A percentile compares a stretch with the other conserved stretches of the same genome.
Conservation (phyloP, 2,888 invertebrate genomes). For the Spisula subtruncata region DNA sequence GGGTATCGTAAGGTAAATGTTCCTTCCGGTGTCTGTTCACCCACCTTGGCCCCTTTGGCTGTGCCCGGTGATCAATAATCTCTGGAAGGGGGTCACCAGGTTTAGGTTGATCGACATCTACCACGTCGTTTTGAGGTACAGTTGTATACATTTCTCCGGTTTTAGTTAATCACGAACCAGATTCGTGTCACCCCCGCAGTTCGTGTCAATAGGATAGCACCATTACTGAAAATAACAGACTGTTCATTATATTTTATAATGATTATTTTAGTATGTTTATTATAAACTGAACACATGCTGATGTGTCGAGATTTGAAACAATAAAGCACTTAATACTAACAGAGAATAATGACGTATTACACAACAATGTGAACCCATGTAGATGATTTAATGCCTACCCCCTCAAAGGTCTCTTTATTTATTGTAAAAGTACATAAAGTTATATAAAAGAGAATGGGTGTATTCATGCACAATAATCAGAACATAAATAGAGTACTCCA, state of each 20-base stretch:
- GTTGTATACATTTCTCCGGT: constrained; percentile 56
- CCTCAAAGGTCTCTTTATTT: background rate
- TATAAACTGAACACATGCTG: background rate
- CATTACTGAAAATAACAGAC: background rate
- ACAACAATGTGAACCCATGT: background rate
- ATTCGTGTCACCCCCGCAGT: background rate
- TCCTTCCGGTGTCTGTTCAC: constrained; percentile 32
- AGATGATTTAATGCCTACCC: background rate
- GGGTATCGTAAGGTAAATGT: constrained; percentile 58
- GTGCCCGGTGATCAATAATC: constrained; percentile 58
- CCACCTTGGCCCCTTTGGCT: background rate
- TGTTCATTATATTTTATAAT: background rate
- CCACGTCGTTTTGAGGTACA: constrained; percentile 37
- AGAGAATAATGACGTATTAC: background rate
- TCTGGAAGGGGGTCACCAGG: constrained; percentile 51
- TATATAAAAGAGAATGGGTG: background rate
- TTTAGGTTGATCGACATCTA: constrained; percentile 28
- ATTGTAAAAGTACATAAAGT: background rate
- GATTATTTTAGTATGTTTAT: background rate
- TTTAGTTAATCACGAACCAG: background rate
- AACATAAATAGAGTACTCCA: background rate
- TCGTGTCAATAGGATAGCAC: background rate
- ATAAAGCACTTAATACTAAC: background rate
- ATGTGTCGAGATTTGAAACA: background rate
- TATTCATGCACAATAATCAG: background rate